Conservation (phyloP, 2,888 invertebrate genomes). For the Drosophila borborema region DNA sequence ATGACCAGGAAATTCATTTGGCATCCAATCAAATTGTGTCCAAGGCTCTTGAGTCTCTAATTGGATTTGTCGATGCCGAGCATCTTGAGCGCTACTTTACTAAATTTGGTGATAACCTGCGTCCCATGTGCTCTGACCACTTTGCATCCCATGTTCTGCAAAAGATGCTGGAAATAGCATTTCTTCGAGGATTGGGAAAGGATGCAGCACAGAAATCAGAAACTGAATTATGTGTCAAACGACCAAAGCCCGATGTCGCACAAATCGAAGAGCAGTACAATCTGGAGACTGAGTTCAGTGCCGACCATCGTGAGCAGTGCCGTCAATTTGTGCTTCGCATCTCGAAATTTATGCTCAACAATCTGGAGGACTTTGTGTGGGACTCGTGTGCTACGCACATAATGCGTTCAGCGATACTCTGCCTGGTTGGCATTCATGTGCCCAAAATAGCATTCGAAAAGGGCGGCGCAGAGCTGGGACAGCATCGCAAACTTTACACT, state of each 20-base stretch:
- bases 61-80: constrained; percentile 89
- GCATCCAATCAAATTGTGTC: constrained; percentile 93
- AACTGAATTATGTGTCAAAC: constrained; percentile 78
- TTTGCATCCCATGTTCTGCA: constrained; percentile 93
- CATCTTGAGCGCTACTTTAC: constrained; percentile 88
- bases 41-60: constrained; percentile 90
- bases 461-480: constrained; percentile 78
- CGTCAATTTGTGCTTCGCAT: constrained; percentile 89
- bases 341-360: constrained; percentile 92
- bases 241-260: constrained; percentile 59
- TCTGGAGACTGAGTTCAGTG: constrained; percentile 82
- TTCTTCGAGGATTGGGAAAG: constrained; percentile 76
- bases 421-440: constrained; percentile 89
- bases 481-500: constrained; percentile 78
- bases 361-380: constrained; percentile 93
- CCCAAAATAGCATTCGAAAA: constrained; percentile 86
- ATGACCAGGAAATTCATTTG: constrained; percentile 89
- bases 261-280: constrained; percentile 81
- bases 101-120: constrained; percentile 88
- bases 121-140: constrained; percentile 90
- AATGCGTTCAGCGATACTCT: constrained; percentile 90
- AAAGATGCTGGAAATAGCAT: constrained; percentile 86
- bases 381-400: constrained; percentile 92
- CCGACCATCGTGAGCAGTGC: constrained; percentile 87
- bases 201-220: constrained; percentile 48